Evolutionary conservation across 1,140 invertebrate species (phyloP), one percentile per base, ranked within the genome.

Genomic region (Pristionchus pacificus): DNA sequence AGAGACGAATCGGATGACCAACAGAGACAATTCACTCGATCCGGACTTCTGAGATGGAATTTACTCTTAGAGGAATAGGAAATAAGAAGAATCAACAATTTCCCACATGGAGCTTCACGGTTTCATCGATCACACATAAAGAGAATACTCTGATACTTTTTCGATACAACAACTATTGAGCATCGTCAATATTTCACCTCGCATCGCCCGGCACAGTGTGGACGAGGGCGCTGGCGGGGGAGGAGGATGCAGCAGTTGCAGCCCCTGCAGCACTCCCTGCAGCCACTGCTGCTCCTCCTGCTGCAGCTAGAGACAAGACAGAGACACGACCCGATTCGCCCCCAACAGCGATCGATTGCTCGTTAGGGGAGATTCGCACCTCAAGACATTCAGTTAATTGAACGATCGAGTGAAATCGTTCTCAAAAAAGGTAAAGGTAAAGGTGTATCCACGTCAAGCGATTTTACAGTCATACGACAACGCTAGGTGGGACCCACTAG

Each of bases 251-350:
- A 49, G 38, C 6, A 49, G 38, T n/a, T n/a, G n/a, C n/a, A n/a
- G n/a, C n/a, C n/a, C n/a, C n/a, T n/a, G n/a, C n/a, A n/a, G n/a
- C n/a, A n/a, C n/a, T n/a, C n/a, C n/a, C n/a, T n/a, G n/a, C n/a
- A n/a, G n/a, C n/a, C n/a, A n/a, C n/a, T n/a, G 71, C 49, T 1
- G 60, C 25, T 38, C 33, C 57, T 38, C 65, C 71, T 55, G 57
- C 62, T 15, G 30, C 49, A 1, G 58, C 28, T 14, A 72, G 65
- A 30, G 65, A 60, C 30, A 57, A 49, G 24, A 73, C 38, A 14
- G 71, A 73, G 14, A 73, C 60, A 13, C 71, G 58, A 30, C 71
- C 71, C 33, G 65, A 68, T 33, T 73, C 71, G 0, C 71, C 59
- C 10, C 71, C 71, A 24, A 73, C 66, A 2, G 65, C 71, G 30